Evolutionary conservation across 2,113 vertebrate genomes (phyloP).

Genomic region (Prunella fulvescens): DNA sequence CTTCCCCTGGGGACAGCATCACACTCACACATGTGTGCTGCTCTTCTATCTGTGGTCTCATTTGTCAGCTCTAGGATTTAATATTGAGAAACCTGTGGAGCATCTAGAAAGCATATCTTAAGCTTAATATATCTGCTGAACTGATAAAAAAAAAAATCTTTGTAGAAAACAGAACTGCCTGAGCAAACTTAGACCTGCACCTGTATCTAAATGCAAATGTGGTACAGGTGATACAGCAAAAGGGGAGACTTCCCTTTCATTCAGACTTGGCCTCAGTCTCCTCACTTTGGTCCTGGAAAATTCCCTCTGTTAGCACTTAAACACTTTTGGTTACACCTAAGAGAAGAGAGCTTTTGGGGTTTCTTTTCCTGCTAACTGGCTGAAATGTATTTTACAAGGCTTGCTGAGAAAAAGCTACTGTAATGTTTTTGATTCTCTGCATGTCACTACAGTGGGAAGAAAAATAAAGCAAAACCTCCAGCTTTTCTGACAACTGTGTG

Average conservation of each 20-base stretch:
- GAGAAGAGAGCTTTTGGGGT: not conserved
- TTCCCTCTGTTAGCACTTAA: not conserved
- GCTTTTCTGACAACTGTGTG: not conserved
- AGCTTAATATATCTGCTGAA: not conserved
- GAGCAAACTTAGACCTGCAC: not conserved
- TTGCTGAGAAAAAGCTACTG: not conserved
- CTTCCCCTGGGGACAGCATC: not conserved
- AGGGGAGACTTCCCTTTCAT: not conserved
- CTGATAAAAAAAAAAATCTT: no score
- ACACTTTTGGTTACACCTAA: not conserved
- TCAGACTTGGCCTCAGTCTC: not conserved
- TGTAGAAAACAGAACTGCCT: not conserved
- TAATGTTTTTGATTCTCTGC: not conserved
- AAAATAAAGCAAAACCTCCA: not conserved
- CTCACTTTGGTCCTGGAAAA: not conserved
- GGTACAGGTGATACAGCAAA: no score
- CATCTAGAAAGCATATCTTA: not conserved
- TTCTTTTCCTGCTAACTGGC: not conserved
- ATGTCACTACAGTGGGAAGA: not conserved
- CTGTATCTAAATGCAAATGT: rapidly evolving
- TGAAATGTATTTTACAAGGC: not conserved
- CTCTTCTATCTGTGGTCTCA: not conserved
- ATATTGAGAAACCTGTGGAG: not conserved
- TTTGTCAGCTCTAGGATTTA: not conserved
- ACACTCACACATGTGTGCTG: rapidly evolving